Conservation (phyloP, 2,797 vertebrate species). For the Sebastes steindachneri region DNA sequence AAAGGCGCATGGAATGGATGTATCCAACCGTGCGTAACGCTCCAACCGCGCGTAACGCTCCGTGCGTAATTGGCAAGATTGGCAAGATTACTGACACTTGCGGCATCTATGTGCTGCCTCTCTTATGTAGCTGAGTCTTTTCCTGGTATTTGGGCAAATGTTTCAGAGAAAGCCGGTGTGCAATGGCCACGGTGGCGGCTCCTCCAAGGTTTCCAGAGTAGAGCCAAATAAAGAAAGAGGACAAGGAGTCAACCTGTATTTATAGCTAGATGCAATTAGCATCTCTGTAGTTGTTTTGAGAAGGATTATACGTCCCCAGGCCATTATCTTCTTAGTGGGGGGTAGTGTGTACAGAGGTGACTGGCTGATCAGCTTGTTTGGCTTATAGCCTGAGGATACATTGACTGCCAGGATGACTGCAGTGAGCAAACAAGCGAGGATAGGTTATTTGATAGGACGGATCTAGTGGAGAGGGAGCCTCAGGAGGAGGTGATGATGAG, state of each 20-base stretch:
- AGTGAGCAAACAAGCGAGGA: slow-evolving; percentile 73
- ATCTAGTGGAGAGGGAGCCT: slow-evolving; percentile 46
- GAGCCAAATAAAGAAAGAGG: slow-evolving; percentile 72
- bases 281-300: slow-evolving; percentile 85
- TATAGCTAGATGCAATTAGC: slow-evolving; percentile 86
- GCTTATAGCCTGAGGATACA: slow-evolving; percentile 79
- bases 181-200: neutral
- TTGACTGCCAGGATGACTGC: slow-evolving; percentile 66
- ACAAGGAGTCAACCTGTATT: slow-evolving; percentile 79
- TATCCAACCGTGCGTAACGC: slow-evolving; percentile 56
- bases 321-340: slow-evolving; percentile 85
- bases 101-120: slow-evolving; percentile 15
- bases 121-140: slow-evolving; percentile 27
- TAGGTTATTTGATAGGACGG: slow-evolving; percentile 61
- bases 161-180: slow-evolving; percentile 21
- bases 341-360: slow-evolving; percentile 79
- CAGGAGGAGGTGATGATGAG: slow-evolving; percentile 1
- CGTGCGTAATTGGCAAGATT: neutral
- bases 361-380: slow-evolving; percentile 85
- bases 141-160: slow-evolving; percentile 29
- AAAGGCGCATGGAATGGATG: neutral
- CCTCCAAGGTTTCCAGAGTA: slow-evolving; percentile 19
- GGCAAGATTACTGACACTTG: neutral
- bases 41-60: slow-evolving; percentile 53
- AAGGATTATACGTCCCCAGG: slow-evolving; percentile 79